These are phyloP conservation scores for Trypoxylus dichotomus DNA, from an alignment of 1,140 invertebrate species.

Conservation along the genomic window DNA sequence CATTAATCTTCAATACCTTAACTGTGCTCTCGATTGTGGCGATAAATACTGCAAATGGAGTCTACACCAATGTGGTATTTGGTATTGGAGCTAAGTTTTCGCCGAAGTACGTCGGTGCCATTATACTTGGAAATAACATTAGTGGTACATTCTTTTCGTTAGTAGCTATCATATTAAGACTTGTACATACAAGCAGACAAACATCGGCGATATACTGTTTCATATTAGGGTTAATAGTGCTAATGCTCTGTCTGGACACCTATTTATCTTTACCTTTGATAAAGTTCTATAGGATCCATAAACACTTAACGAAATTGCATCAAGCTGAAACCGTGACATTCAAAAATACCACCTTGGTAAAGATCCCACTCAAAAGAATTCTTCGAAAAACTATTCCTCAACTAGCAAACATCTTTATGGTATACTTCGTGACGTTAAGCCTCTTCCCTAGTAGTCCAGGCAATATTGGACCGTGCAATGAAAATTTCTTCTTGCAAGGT, in stretches of 20 bases:
- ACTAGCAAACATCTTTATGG: conserved; percentile 88
- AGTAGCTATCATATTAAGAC: conserved; percentile 73
- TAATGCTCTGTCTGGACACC: conserved; percentile 92
- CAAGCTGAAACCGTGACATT: too few relatives aligned
- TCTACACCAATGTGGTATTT: conserved; percentile 97
- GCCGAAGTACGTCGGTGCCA: conserved; percentile 89
- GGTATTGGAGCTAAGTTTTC: conserved; percentile 93
- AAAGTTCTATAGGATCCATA: conserved; percentile 54
- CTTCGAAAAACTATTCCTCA: conserved; percentile 79
- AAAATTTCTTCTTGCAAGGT: conserved; percentile 1
- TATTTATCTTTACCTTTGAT: conserved; percentile 93
- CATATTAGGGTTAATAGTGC: conserved; percentile 87
- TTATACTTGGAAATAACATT: conserved; percentile 92
- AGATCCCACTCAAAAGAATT: conserved; percentile 71
- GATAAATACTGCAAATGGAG: conserved; percentile 90
- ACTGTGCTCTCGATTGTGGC: conserved; percentile 85
- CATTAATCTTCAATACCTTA: conserved; percentile 82
- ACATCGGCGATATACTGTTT: conserved; percentile 98
- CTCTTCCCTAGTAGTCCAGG: neutral
- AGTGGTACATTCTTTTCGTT: conserved; percentile 89
- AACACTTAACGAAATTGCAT: conserved; percentile 51
- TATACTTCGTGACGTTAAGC: conserved; percentile 76
- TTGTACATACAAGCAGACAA: conserved; percentile 70
- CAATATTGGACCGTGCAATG: neutral
- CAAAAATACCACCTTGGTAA: conserved; percentile 32